Evolutionary conservation across 37 sponge, comb jelly and placozoan genomes (phyloP), one percentile per base, ranked within the genome.

Genomic region (Beroe forskalii): DNA sequence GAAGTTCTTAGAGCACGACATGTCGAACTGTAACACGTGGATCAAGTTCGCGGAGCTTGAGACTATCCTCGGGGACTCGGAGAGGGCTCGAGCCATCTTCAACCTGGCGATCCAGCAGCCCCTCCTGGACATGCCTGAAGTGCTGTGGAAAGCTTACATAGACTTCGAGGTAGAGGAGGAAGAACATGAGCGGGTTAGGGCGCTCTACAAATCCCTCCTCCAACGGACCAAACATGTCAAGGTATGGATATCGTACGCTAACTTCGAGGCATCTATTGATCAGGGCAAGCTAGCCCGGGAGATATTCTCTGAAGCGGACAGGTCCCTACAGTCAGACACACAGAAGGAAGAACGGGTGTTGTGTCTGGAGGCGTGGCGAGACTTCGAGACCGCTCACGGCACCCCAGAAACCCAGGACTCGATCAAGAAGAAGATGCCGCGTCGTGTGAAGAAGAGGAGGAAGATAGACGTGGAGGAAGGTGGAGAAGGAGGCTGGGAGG

Each of bases 121-220:
- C 3, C n/a, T 94, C 14, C 92, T 98, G 89, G 99, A 98, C 83
- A 98, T 98, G 95, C 99, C 99, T 0, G 99, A 98, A 92, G 67
- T 96, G 39, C 90, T 98, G 89, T 98, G 99, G 99, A 98, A 98
- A 90, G 93, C 95, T 1, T 98, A 93, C 91, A 98, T 98, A 62
- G 99, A 98, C 66, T 98, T 98, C 92, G 99, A 98, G 90, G 89
- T 93, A 1, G 95, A 94, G 38, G 95, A 93, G 43, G 95, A 95
- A 25, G 99, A 98, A 76, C 60, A 76, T 27, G 92, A 94, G 22
- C 90, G 90, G 37, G 93, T 89, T 14, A 67, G 99, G 24, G 90
- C 90, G 27, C 62, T 98, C 67, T 98, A 96, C 86, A 93, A 93
- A 40, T 48, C 95, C 23, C 92, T 98, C 14, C 89, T 98, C 43